Evolutionary conservation across 2,113 vertebrate genomes (phyloP).

Genomic region (Otis tarda): DNA sequence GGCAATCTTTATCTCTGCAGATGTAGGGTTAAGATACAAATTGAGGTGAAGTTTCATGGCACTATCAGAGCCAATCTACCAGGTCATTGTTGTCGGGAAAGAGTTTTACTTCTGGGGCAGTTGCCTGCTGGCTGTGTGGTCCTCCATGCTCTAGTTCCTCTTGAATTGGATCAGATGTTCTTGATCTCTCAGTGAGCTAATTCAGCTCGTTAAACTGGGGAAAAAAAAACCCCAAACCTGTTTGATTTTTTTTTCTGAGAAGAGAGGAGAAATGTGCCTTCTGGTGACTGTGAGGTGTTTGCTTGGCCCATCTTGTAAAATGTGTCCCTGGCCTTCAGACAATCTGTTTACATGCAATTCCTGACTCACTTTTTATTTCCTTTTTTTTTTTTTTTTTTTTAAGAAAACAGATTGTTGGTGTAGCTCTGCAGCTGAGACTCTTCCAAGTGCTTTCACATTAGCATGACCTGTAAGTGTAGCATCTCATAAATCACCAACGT

Average conservation of each 20-base stretch:
- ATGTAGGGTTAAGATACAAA: neutral
- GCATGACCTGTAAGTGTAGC: neutral
- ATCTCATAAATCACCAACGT: neutral
- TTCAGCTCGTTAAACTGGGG: neutral
- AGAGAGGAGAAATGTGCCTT: neutral
- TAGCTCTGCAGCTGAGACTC: neutral
- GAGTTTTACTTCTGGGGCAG: neutral
- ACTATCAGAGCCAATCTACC: neutral
- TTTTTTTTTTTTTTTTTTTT: neutral
- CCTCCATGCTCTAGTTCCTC: neutral
- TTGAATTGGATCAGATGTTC: neutral
- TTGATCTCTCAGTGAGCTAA: neutral
- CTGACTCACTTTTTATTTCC: neutral
- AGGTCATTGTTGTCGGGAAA: neutral
- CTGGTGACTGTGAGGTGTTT: neutral
- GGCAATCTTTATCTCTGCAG: neutral
- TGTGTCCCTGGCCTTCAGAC: neutral
- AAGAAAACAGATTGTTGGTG: neutral
- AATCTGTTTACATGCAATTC: neutral
- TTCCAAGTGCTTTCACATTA: neutral
- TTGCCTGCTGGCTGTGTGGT: neutral
- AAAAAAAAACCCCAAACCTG: fast-evolving
- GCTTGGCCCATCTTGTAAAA: neutral
- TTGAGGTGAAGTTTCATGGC: neutral
- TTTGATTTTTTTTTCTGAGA: neutral